Percentiles rank a stretch among this genome's conserved stretches.
phyloP scores from a whole-genome alignment of 2,888 invertebrate species.

The Parnassius glacialis region DNA sequence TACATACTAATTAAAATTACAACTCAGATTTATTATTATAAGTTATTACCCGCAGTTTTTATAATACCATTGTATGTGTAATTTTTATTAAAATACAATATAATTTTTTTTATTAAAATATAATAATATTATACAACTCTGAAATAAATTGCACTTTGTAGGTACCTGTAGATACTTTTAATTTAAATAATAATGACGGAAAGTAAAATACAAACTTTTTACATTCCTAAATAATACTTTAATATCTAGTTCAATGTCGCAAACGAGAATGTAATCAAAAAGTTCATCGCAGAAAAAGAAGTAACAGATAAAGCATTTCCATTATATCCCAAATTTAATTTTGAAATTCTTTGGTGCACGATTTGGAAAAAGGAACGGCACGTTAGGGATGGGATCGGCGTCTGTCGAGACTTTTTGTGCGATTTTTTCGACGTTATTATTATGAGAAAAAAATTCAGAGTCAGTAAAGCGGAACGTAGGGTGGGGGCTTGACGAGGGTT shows the following conservation, averaged over 20 bases:
- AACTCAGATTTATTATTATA: too few species aligned
- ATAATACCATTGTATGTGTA: too few species aligned
- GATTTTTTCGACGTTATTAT: slow-evolving; percentile 80
- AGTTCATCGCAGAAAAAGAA: slow-evolving; percentile 22
- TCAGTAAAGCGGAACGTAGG: slow-evolving; percentile 78
- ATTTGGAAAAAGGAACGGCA: slow-evolving; percentile 52
- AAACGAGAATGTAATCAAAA: slow-evolving; percentile 14
- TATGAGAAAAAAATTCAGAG: slow-evolving; percentile 79
- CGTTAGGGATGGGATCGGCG: slow-evolving; percentile 71
- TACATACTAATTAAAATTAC: too few species aligned
- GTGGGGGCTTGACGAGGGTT: slow-evolving; percentile 80
- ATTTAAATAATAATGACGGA: too few species aligned
- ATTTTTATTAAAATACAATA: too few species aligned
- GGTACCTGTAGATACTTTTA: too few species aligned
- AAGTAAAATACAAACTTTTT: too few species aligned
- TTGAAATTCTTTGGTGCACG: slow-evolving; percentile 54
- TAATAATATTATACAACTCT: too few species aligned
- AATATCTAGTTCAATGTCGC: neutral
- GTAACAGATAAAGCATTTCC: slow-evolving; percentile 25
- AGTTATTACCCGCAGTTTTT: too few species aligned
- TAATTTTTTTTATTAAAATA: too few species aligned
- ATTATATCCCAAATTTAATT: slow-evolving; percentile 49
- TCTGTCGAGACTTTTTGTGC: slow-evolving; percentile 79
- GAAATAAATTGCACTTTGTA: too few species aligned
- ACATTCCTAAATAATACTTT: slow-evolving; percentile 1